These are phyloP conservation scores for Ericerus pela DNA, from an alignment of 1,140 invertebrate genomes.

Conservation along the genomic window DNA sequence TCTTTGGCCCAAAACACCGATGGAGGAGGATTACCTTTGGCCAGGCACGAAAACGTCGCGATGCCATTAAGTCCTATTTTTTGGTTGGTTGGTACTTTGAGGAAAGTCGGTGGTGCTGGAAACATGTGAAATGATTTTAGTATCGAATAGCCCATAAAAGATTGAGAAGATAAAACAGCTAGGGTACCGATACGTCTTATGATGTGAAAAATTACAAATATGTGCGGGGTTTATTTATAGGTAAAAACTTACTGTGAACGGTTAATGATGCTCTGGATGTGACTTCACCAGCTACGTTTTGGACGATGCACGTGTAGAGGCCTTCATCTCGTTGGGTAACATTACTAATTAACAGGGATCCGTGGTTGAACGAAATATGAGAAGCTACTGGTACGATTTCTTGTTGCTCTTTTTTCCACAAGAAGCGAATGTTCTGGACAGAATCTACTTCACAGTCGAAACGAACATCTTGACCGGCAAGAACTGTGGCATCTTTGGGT, in stretches of 20 bases:
- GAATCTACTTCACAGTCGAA: slow-evolving; percentile 82
- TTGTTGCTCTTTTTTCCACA: slow-evolving; percentile 76
- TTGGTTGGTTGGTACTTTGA: slow-evolving; percentile 59
- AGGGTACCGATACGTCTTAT: too few relatives aligned
- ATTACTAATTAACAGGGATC: slow-evolving; percentile 55
- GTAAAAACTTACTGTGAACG: slow-evolving; percentile 63
- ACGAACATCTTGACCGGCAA: slow-evolving; percentile 61
- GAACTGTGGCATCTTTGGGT: slow-evolving; percentile 66
- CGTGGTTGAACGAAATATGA: slow-evolving; percentile 55
- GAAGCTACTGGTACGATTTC: slow-evolving; percentile 62
- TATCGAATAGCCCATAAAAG: too few relatives aligned
- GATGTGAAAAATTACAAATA: too few relatives aligned
- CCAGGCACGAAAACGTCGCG: slow-evolving; percentile 67
- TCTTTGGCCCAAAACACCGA: slow-evolving; percentile 78
- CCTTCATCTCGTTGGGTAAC: slow-evolving; percentile 63
- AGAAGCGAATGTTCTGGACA: slow-evolving; percentile 68
- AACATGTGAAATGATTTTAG: too few relatives aligned
- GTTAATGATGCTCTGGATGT: slow-evolving; percentile 54
- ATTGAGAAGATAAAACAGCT: slow-evolving; percentile 35
- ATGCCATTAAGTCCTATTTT: slow-evolving; percentile 56
- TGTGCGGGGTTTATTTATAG: too few relatives aligned
- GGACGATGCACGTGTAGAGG: slow-evolving; percentile 63
- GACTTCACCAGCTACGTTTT: slow-evolving; percentile 60
- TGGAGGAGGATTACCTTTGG: slow-evolving; percentile 65
- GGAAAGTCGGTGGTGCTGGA: slow-evolving; percentile 62